Evolutionary conservation across 1,140 invertebrate species (phyloP), one percentile per base, ranked within the genome.

Genomic region (Aleiodes sp.): DNA sequence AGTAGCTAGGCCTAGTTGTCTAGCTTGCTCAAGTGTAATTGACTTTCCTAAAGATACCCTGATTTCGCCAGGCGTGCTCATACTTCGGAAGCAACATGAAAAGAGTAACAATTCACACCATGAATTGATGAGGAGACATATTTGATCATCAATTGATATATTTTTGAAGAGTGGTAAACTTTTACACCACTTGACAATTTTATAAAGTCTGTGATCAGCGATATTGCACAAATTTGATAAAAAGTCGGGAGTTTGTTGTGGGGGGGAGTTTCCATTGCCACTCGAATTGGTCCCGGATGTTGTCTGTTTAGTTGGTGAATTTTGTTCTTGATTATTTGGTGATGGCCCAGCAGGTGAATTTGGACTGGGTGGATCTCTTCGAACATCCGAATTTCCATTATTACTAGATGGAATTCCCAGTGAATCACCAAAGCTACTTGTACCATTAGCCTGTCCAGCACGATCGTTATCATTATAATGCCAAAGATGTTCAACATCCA

Each of bases 181-280:
- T 84, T 98, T 96, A 86, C 97, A 98, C 97, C 97, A 99, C 80
- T 98, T 97, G 63, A 99, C 97, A 74, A 99, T 97, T 87, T 98
- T 98, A 82, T 98, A 98, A 0, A 99, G 89, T 33, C 96, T 87
- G 84, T 98, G 94, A 85, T 99, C 97, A 37, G 96, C 96, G 67
- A 98, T 96, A 82, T 94, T 94, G 87, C 95, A 96, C 75, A 97
- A 87, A 82, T 94, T 95, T 0, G 93, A 93, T 29, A 96, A 88
- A 80, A 95, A 93, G 85, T 96, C 94, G 0, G 92, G 92, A 83
- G 31, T 8, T 8, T 33, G 24, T 59, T 91, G 78, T 37, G 84
- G 81, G 1, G 79, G 90, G n/a, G 91, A 88, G 77, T 92, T 92
- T 28, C 88, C 87, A 46, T 88, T 87, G 9, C 87, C 86, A 39